A percentile compares a stretch with the other conserved stretches of the same genome.
Conservation (phyloP, 2,888 invertebrate genomes). For the Cheilosia vernalis region DNA sequence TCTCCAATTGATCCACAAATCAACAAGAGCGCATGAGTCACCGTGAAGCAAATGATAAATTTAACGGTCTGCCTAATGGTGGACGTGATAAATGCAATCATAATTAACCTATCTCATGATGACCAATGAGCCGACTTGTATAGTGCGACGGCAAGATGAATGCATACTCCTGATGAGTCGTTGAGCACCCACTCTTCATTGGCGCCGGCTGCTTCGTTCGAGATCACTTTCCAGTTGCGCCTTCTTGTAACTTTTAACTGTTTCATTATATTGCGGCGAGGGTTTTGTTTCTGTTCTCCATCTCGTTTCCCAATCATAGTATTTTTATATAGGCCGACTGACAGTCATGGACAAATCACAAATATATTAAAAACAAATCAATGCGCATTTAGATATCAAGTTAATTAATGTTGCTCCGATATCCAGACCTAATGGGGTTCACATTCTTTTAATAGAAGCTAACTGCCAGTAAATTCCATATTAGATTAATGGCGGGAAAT, state of each 20-base stretch:
- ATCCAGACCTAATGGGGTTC: background rate
- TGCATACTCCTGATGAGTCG: slow-evolving; percentile 12
- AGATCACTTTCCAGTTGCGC: slow-evolving; percentile 1
- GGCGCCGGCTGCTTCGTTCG: slow-evolving; percentile 8
- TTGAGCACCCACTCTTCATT: slow-evolving; percentile 13
- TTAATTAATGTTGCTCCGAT: slow-evolving; percentile 18
- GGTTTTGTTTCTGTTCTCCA: slow-evolving; percentile 16
- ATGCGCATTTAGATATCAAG: slow-evolving; percentile 21
- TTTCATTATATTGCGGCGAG: slow-evolving; percentile 13
- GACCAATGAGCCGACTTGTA: slow-evolving; percentile 18
- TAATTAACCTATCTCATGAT: slow-evolving; percentile 32
- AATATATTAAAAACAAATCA: background rate
- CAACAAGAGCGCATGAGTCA: background rate
- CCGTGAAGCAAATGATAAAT: slow-evolving; percentile 7
- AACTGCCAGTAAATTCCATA: background rate
- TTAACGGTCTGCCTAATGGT: slow-evolving; percentile 31
- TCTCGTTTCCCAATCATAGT: slow-evolving; percentile 5
- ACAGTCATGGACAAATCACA: background rate
- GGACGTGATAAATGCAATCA: slow-evolving; percentile 22
- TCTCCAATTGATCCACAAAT: background rate
- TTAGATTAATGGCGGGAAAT: background rate
- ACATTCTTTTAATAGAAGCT: background rate
- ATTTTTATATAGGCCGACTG: slow-evolving; percentile 11
- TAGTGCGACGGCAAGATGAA: slow-evolving; percentile 32
- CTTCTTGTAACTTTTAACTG: background rate